Evolutionary conservation across 2,797 vertebrate genomes (phyloP).

Genomic region (Danio aesculapii): DNA sequence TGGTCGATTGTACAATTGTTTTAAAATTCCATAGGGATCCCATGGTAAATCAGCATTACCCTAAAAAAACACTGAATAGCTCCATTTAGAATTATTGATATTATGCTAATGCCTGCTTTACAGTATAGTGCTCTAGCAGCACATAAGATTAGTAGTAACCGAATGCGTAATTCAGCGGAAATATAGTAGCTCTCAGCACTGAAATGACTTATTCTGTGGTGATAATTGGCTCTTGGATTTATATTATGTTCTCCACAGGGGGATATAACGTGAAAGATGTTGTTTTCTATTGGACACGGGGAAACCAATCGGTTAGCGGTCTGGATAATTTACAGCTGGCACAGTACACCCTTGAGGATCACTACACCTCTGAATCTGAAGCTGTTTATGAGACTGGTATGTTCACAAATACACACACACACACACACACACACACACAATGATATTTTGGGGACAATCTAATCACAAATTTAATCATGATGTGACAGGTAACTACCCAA

Average conservation of each 20-base stretch:
- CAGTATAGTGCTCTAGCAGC: constrained; percentile 19
- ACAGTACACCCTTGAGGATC: constrained; percentile 91
- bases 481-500: constrained; percentile 84
- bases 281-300: constrained; percentile 92
- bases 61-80: neutral
- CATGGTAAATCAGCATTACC: neutral
- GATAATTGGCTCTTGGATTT: constrained; percentile 40
- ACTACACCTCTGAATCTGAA: constrained; percentile 91
- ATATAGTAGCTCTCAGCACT: constrained; percentile 13
- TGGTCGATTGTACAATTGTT: neutral
- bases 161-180: constrained; percentile 7
- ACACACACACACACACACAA: constrained; percentile 2
- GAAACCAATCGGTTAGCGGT: constrained; percentile 90
- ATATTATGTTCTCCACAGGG: constrained; percentile 75
- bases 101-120: constrained; percentile 12
- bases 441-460: neutral
- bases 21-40: neutral
- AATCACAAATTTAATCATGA: constrained; percentile 1
- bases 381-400: constrained; percentile 92
- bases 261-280: constrained; percentile 93
- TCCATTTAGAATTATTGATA: neutral
- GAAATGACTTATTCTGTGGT: constrained; percentile 25
- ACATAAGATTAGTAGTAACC: constrained; percentile 9
- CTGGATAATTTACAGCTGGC: constrained; percentile 88
- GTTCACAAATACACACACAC: neutral